Evolutionary conservation across 1,140 invertebrate species (phyloP).

Genomic region (Olivierus martensii): DNA sequence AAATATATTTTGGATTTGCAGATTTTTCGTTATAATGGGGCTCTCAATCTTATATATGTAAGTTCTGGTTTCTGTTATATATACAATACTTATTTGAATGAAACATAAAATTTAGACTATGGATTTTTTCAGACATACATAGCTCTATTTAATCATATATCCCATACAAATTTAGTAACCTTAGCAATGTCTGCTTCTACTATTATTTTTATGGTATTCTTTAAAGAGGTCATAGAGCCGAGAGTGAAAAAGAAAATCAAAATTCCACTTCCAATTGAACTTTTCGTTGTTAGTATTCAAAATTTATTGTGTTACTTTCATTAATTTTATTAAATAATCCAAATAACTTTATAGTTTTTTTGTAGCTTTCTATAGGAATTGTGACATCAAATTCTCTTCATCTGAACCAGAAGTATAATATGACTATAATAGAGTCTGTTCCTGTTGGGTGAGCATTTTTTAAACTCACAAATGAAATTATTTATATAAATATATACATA

Average conservation of each 20-base stretch:
- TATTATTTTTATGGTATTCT: not conserved
- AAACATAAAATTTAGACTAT: too few species aligned
- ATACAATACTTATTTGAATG: too few species aligned
- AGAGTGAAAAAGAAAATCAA: not conserved
- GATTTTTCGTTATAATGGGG: conserved; percentile 44
- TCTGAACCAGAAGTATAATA: too few species aligned
- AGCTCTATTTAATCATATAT: not conserved
- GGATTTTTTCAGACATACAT: conserved; percentile 24
- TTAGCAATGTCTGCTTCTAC: not conserved
- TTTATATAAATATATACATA: too few species aligned
- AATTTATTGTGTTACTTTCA: too few species aligned
- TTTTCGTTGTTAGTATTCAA: conserved; percentile 1
- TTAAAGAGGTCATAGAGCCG: not conserved
- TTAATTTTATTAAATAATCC: too few species aligned
- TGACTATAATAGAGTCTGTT: too few species aligned
- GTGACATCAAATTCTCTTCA: too few species aligned
- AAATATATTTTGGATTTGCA: conserved; percentile 38
- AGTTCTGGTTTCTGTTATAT: not conserved
- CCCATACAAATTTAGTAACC: not conserved
- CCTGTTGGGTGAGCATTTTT: too few species aligned
- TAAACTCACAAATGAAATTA: too few species aligned
- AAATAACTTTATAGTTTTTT: too few species aligned
- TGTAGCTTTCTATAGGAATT: too few species aligned
- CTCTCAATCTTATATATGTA: conserved; percentile 48
- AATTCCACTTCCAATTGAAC: conserved; percentile 13